Evolutionary conservation across 2,797 vertebrate genomes (phyloP).

Genomic region (Thalassophryne amazonica): DNA sequence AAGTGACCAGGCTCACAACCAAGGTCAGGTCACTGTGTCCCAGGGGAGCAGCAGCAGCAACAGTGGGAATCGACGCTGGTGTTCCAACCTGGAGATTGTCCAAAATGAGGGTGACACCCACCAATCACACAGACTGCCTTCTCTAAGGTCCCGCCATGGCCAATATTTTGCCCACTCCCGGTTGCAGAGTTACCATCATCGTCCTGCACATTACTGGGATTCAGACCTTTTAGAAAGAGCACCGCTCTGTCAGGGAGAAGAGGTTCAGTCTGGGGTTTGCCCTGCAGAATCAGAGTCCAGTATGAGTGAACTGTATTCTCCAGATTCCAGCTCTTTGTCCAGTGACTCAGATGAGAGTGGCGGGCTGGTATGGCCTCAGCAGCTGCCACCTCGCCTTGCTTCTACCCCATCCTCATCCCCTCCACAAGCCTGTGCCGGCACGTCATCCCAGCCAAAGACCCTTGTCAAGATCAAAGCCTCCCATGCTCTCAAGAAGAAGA

Average conservation of each 20-base stretch:
- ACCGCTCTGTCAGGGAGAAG: conserved; percentile 66
- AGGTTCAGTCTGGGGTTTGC: conserved; percentile 29
- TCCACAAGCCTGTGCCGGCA: conserved; percentile 62
- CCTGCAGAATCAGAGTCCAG: conserved; percentile 85
- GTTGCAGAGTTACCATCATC: conserved; percentile 25
- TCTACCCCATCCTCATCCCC: conserved; percentile 72
- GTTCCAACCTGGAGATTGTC: conserved; percentile 86
- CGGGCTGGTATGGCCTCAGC: conserved; percentile 90
- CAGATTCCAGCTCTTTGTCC: conserved; percentile 82
- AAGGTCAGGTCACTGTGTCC: conserved; percentile 22
- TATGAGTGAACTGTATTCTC: conserved; percentile 86
- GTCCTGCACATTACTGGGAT: conserved; percentile 55
- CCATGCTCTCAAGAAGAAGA: conserved; percentile 93
- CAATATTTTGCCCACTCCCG: conserved; percentile 35
- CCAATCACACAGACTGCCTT: conserved; percentile 33
- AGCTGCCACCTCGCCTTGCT: conserved; percentile 83
- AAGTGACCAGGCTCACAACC: conserved; percentile 53
- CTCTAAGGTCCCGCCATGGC: conserved; percentile 40
- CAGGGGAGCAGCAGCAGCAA: conserved; percentile 24
- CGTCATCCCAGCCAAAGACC: conserved; percentile 76
- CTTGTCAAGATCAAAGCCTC: conserved; percentile 94
- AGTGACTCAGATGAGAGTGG: conserved; percentile 89
- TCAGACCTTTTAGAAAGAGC: conserved; percentile 58
- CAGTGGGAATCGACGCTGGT: conserved; percentile 74
- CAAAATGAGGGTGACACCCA: conserved; percentile 75